These are phyloP conservation scores for Mionectes macconnelli DNA, from an alignment of 2,113 vertebrate species.

Conservation along the genomic window DNA sequence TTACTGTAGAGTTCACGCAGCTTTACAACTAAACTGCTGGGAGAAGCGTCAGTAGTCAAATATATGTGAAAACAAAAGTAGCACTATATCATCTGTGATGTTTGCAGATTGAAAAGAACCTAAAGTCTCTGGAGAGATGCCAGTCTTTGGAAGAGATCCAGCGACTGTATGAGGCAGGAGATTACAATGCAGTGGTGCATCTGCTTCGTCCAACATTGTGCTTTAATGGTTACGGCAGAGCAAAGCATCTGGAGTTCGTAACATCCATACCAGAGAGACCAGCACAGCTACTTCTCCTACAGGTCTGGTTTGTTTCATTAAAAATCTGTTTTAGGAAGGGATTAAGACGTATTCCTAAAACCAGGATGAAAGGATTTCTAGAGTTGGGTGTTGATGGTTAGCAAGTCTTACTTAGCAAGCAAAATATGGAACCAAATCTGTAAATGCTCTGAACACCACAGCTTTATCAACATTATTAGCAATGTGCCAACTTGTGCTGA, in stretches of 20 bases:
- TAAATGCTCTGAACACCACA: not conserved
- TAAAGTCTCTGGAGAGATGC: slow-evolving; percentile 95
- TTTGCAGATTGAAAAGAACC: slow-evolving; percentile 91
- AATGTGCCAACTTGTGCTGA: not conserved
- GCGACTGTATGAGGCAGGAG: slow-evolving; percentile 87
- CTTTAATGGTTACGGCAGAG: slow-evolving; percentile 77
- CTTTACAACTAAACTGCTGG: not conserved
- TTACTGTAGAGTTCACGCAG: not conserved
- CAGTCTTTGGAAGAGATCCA: slow-evolving; percentile 98
- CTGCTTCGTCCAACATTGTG: slow-evolving; percentile 90
- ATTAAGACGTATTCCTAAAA: not conserved
- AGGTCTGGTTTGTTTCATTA: slow-evolving; percentile 74
- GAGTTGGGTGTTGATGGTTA: not conserved
- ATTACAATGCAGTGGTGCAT: slow-evolving; percentile 88
- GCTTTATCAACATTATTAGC: not conserved
- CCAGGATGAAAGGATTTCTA: not conserved
- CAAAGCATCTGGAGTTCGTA: slow-evolving; percentile 88
- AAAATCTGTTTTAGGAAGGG: not conserved
- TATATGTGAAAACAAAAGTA: not conserved
- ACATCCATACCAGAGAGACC: slow-evolving; percentile 93
- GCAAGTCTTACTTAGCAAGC: not conserved
- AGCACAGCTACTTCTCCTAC: slow-evolving; percentile 91
- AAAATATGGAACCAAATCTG: not conserved
- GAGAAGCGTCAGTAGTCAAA: not conserved
- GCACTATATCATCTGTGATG: not conserved